Evolutionary conservation across 2,113 vertebrate genomes (phyloP).

Genomic region (Tenrec ecaudatus): DNA sequence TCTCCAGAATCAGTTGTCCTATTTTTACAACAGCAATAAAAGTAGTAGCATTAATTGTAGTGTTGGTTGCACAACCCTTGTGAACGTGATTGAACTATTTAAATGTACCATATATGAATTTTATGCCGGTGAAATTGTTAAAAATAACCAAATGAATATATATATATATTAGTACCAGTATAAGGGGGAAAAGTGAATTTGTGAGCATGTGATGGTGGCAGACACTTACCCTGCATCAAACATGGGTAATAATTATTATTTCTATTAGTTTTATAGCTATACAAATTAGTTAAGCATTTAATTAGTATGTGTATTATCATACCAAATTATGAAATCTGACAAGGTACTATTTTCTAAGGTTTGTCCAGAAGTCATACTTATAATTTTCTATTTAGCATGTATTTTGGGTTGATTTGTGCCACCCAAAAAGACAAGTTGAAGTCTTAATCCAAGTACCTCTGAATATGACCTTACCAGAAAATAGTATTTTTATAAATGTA

Average conservation of each 20-base stretch:
- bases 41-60: not conserved
- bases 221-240: not conserved
- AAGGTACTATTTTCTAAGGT: not conserved
- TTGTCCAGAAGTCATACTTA: constrained; percentile 29
- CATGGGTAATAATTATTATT: not conserved
- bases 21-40: not conserved
- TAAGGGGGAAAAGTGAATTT: constrained; percentile 3
- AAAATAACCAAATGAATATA: too few species aligned
- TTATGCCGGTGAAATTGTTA: too few species aligned
- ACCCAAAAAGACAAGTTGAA: not conserved
- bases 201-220: not conserved
- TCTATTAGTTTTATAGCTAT: not conserved
- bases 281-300: not conserved
- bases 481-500: not conserved
- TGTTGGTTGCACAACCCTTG: too few species aligned
- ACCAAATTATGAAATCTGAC: constrained; percentile 36
- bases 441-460: not conserved
- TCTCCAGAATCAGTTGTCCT: constrained; percentile 27
- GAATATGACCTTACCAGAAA: not conserved
- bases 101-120: too few species aligned
- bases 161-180: not conserved
- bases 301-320: not conserved
- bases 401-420: not conserved
- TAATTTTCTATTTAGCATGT: not conserved
- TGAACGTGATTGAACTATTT: too few species aligned